A percentile compares a stretch with the other conserved stretches of the same genome.
Conservation (phyloP, 2,113 vertebrate genomes). For the Toxostoma redivivum region DNA sequence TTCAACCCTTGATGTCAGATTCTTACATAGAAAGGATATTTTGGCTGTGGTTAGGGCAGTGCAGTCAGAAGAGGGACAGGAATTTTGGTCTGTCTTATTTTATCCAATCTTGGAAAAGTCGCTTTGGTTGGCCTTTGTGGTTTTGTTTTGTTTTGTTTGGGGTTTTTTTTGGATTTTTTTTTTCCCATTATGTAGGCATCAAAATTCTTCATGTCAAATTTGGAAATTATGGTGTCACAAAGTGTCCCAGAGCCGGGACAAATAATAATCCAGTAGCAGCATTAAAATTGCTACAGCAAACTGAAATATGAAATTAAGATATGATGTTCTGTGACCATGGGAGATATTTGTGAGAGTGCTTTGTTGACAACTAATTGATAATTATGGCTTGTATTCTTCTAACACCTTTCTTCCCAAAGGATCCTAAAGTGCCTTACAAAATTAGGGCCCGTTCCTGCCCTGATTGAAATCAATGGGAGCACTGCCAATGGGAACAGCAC, state of each 20-base stretch:
- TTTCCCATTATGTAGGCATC: neutral
- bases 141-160: too few relatives aligned
- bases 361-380: constrained; percentile 28
- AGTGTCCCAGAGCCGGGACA: neutral
- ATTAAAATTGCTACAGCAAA: constrained; percentile 10
- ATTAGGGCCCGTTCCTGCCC: constrained; percentile 45
- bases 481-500: constrained; percentile 51
- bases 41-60: neutral
- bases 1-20: neutral
- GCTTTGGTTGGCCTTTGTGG: neutral
- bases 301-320: constrained; percentile 29
- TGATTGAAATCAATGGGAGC: constrained; percentile 53
- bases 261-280: neutral
- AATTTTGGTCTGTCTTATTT: neutral
- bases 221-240: neutral
- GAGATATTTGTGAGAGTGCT: neutral
- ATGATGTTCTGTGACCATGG: neutral
- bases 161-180: neutral
- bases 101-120: neutral
- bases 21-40: neutral
- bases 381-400: constrained; percentile 27
- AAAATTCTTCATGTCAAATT: neutral
- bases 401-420: constrained; percentile 51
- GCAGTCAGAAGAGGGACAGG: neutral
- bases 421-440: constrained; percentile 54